Evolutionary conservation across 2,888 invertebrate genomes (phyloP).

Genomic region (Epirrita christyi): DNA sequence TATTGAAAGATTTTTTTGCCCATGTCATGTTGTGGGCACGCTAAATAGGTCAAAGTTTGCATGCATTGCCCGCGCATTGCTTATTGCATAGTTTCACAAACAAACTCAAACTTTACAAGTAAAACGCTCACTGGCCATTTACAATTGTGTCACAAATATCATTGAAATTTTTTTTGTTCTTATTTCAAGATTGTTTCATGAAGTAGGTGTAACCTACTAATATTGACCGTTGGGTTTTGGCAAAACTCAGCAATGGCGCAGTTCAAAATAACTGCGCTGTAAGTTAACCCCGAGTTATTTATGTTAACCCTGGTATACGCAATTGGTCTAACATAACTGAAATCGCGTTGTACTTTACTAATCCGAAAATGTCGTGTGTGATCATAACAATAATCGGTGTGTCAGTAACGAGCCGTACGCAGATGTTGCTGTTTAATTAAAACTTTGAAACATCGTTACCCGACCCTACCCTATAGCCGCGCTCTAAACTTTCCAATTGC

Average conservation of each 20-base stretch:
- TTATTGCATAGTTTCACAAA: not conserved
- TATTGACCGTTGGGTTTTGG: too few relatives aligned
- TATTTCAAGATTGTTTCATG: too few relatives aligned
- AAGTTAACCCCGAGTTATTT: too few relatives aligned
- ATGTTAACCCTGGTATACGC: too few relatives aligned
- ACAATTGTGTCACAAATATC: too few relatives aligned
- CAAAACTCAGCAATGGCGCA: too few relatives aligned
- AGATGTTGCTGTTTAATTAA: constrained; percentile 82
- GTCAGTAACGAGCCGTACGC: constrained; percentile 60
- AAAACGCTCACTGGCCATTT: too few relatives aligned
- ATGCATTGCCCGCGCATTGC: not conserved
- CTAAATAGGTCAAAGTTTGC: constrained; percentile 13
- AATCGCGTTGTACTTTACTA: not conserved
- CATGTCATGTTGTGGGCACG: constrained; percentile 1
- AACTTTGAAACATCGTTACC: constrained; percentile 74
- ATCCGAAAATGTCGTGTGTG: constrained; percentile 55
- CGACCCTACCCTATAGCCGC: constrained; percentile 58
- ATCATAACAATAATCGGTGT: constrained; percentile 70
- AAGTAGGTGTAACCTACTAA: too few relatives aligned
- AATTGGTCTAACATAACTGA: too few relatives aligned
- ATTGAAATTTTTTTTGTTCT: too few relatives aligned
- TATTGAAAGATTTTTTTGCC: constrained; percentile 16
- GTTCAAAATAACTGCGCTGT: too few relatives aligned
- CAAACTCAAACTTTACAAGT: not conserved
- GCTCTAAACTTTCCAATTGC: constrained; percentile 62